phyloP scores from a whole-genome alignment of 2,888 invertebrate genomes.

The Netelia melanura region DNA sequence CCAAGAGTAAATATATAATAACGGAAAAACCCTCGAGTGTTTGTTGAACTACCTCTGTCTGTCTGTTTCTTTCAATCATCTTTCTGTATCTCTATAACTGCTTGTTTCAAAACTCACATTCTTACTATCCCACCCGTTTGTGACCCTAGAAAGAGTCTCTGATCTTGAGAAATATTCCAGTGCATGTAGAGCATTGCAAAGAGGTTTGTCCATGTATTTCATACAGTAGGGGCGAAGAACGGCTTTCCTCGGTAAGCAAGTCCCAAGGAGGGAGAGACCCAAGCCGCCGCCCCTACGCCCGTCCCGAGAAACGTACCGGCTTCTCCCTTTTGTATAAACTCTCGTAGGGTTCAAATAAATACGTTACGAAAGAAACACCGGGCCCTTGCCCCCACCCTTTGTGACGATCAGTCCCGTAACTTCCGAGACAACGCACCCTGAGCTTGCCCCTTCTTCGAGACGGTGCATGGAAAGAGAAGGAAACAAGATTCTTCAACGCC shows the following conservation, averaged over 20 bases:
- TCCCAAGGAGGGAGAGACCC: constrained; percentile 58
- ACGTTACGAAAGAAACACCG: constrained; percentile 83
- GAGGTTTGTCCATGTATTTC: constrained; percentile 35
- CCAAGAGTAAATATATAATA: constrained; percentile 48
- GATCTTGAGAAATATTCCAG: constrained; percentile 29
- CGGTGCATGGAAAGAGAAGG: constrained; percentile 1
- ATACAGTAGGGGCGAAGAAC: constrained; percentile 42
- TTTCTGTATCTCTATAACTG: background rate
- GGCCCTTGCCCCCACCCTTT: constrained; percentile 76
- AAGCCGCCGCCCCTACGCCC: constrained; percentile 58
- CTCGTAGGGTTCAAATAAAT: constrained; percentile 83
- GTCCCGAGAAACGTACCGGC: constrained; percentile 73
- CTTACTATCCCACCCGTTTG: background rate
- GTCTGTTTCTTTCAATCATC: background rate
- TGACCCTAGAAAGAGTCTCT: background rate
- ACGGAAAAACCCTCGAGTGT: background rate
- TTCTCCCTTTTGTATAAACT: constrained; percentile 80
- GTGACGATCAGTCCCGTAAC: constrained; percentile 58
- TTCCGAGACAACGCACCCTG: constrained; percentile 53
- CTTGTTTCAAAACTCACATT: no score
- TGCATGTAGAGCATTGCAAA: background rate
- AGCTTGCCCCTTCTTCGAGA: background rate
- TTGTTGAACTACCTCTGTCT: background rate
- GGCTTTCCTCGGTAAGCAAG: constrained; percentile 20
- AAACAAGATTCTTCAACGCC: background rate